Conservation (phyloP, 1,140 invertebrate genomes). For the Andrena cerasifolii region DNA sequence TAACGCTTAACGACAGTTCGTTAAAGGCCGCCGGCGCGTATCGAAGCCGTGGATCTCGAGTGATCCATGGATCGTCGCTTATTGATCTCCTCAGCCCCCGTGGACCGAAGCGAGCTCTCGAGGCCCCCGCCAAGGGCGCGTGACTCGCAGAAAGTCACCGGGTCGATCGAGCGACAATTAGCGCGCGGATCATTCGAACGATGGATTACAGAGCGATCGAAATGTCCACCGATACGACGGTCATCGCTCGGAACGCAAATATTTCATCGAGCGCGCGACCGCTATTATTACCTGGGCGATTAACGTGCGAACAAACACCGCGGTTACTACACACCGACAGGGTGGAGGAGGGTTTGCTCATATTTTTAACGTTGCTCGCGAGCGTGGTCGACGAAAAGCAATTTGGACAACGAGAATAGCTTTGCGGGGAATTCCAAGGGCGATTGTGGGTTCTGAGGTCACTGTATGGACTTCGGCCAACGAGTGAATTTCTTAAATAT, state of each 20-base stretch:
- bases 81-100: neutral
- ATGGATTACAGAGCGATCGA: neutral
- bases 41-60: constrained; percentile 45
- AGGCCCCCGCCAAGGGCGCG: neutral
- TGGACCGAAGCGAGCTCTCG: neutral
- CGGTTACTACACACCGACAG: neutral
- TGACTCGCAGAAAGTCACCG: neutral
- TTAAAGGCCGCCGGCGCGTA: constrained; percentile 50
- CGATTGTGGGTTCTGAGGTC: too few relatives aligned
- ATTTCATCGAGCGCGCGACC: neutral
- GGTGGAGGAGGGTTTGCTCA: neutral
- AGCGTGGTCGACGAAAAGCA: neutral
- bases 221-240: neutral
- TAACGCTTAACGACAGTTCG: constrained; percentile 61
- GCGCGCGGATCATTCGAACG: neutral
- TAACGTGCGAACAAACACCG: constrained; percentile 10
- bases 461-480: too few relatives aligned
- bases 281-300: constrained; percentile 10
- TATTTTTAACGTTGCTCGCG: constrained; percentile 45
- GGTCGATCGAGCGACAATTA: constrained; percentile 14
- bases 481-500: too few relatives aligned
- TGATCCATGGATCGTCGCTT: constrained; percentile 39
- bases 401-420: constrained; percentile 22
- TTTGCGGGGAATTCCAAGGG: neutral
- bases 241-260: neutral